A percentile compares a stretch with the other conserved stretches of the same genome.
phyloP scores from a whole-genome alignment of 2,797 vertebrate genomes.

The Epinephelus malabaricus region DNA sequence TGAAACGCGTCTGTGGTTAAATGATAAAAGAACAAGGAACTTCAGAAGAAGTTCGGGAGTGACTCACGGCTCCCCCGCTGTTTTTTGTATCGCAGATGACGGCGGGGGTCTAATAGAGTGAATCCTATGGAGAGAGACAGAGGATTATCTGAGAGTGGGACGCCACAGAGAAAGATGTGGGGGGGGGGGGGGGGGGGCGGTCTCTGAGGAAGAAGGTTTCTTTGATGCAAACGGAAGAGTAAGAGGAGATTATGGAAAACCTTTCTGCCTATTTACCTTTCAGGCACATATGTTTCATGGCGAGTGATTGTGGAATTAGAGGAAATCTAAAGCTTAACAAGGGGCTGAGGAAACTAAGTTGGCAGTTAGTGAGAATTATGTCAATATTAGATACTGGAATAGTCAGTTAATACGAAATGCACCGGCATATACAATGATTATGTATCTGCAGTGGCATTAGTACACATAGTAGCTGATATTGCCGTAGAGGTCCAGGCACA shows the following conservation, averaged over 20 bases:
- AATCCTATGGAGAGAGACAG: constrained; percentile 54
- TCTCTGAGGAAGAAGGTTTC: constrained; percentile 11
- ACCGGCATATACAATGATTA: constrained; percentile 39
- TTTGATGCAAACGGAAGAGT: constrained; percentile 38
- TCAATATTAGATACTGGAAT: constrained; percentile 44
- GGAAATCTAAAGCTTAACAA: constrained; percentile 17
- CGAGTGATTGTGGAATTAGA: constrained; percentile 33
- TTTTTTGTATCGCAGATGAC: constrained; percentile 39
- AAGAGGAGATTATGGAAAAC: constrained; percentile 48
- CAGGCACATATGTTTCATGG: constrained; percentile 57
- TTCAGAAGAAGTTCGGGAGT: constrained; percentile 48
- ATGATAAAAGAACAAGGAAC: constrained; percentile 48
- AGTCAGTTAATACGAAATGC: constrained; percentile 55
- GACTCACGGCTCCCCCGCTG: constrained; percentile 66
- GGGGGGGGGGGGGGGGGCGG: too few relatives aligned
- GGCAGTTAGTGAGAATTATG: constrained; percentile 65
- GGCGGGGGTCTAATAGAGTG: constrained; percentile 58
- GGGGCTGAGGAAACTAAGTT: constrained; percentile 29
- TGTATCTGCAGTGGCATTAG: constrained; percentile 47
- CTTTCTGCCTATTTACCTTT: constrained; percentile 54
- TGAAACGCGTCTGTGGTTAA: constrained; percentile 46
- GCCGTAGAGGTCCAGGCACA: constrained; percentile 70
- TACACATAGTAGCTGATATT: constrained; percentile 64
- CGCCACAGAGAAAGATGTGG: constrained; percentile 29
- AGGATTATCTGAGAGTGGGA: constrained; percentile 49